phyloP scores from a whole-genome alignment of 2,797 vertebrate species.

The Coluber constrictor region DNA sequence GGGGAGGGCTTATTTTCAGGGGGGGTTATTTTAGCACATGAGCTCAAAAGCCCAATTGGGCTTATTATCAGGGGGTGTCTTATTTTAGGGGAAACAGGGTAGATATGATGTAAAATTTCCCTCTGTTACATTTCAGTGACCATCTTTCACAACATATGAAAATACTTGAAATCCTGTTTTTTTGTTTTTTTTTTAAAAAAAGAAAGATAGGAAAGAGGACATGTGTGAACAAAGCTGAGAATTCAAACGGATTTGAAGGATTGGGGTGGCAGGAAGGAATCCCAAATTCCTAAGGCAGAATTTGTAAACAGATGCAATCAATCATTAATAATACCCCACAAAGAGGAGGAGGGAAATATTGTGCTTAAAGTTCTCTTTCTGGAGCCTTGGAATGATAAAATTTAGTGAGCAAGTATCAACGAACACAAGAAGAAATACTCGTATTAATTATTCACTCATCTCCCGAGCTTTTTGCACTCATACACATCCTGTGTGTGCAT shows the following conservation, averaged over 20 bases:
- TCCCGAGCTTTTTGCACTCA: constrained; percentile 1
- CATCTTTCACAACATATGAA: neutral
- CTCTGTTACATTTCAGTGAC: neutral
- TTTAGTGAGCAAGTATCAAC: neutral
- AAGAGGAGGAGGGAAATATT: neutral
- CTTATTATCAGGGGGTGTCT: no score
- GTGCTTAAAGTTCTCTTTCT: neutral
- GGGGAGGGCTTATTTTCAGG: no score
- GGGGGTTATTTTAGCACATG: no score
- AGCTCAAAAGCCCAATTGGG: no score
- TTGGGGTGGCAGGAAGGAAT: neutral
- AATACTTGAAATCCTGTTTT: neutral
- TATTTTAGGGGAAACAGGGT: no score
- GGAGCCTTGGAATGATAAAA: neutral
- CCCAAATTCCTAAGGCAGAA: neutral
- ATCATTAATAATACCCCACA: neutral
- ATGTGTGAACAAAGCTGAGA: neutral
- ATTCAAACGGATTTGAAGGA: neutral
- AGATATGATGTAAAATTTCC: neutral
- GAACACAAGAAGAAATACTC: neutral
- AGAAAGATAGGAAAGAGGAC: neutral
- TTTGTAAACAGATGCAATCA: constrained; percentile 1
- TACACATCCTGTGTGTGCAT: constrained; percentile 20
- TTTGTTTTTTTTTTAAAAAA: neutral
- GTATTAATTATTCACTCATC: constrained; percentile 6